phyloP scores from a whole-genome alignment of 2,113 vertebrate genomes.

The Calypte anna region DNA sequence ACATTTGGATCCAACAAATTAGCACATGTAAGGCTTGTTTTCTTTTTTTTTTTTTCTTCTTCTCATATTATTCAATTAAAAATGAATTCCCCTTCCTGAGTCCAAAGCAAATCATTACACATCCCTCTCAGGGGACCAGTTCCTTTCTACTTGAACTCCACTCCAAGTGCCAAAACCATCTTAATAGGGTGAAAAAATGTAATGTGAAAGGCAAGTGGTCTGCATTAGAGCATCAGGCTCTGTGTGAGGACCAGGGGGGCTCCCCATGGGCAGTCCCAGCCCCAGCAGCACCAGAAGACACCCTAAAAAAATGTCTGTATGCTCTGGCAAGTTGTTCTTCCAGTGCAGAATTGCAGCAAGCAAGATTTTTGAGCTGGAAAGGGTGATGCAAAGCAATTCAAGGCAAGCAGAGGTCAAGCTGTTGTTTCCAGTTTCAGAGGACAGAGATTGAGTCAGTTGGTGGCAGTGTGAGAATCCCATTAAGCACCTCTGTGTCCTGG shows the following conservation, averaged over 20 bases:
- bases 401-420: neutral
- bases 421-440: neutral
- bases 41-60: neutral
- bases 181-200: slow-evolving; percentile 51
- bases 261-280: neutral
- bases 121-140: neutral
- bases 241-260: neutral
- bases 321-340: neutral
- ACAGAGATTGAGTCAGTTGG: neutral
- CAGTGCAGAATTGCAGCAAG: neutral
- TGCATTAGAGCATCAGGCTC: neutral
- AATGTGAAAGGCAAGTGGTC: neutral
- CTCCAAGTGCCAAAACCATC: neutral
- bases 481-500: neutral
- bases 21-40: neutral
- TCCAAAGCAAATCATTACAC: slow-evolving; percentile 57
- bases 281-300: neutral
- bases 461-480: neutral
- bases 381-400: neutral
- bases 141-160: slow-evolving; percentile 7
- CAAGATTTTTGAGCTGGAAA: neutral
- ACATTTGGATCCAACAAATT: slow-evolving; percentile 36
- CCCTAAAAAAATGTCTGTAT: neutral
- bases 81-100: neutral
- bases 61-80: slow-evolving; percentile 49